These are phyloP conservation scores for Drosophila orosa DNA, from an alignment of 1,140 invertebrate species.

Conservation along the genomic window DNA sequence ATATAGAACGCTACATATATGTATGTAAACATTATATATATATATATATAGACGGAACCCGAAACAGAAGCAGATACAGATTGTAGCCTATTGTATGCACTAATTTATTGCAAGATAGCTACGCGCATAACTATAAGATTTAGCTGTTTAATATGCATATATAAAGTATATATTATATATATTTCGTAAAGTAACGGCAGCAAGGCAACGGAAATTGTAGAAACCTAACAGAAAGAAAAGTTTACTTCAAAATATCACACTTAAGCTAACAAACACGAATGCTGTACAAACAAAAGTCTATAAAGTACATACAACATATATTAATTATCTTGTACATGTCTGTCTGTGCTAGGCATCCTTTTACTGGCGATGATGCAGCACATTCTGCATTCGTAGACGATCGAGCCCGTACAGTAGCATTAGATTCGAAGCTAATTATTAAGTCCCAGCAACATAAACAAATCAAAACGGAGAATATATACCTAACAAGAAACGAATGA, in stretches of 20 bases:
- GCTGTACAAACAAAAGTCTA: slow-evolving; percentile 75
- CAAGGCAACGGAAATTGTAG: slow-evolving; percentile 62
- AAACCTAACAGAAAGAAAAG: slow-evolving; percentile 63
- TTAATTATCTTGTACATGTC: slow-evolving; percentile 60
- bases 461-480: slow-evolving; percentile 48
- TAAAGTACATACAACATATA: slow-evolving; percentile 68
- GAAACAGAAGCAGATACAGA: slow-evolving; percentile 47
- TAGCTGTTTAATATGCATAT: slow-evolving; percentile 73
- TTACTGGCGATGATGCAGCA: slow-evolving; percentile 42
- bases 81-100: slow-evolving; percentile 65
- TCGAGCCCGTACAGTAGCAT: slow-evolving; percentile 59
- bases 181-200: slow-evolving; percentile 64
- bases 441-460: slow-evolving; percentile 59
- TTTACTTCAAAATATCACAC: slow-evolving; percentile 75
- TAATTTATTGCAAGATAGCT: slow-evolving; percentile 74
- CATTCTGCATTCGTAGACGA: slow-evolving; percentile 59
- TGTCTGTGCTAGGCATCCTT: slow-evolving; percentile 72
- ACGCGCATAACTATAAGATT: slow-evolving; percentile 63
- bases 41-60: slow-evolving; percentile 29
- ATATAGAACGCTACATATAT: slow-evolving; percentile 49
- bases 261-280: slow-evolving; percentile 44
- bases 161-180: slow-evolving; percentile 53
- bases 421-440: slow-evolving; percentile 68
- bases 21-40: slow-evolving; percentile 40
- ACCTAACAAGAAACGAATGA: slow-evolving; percentile 54